Evolutionary conservation across 1,140 invertebrate species (phyloP).

Genomic region (Pollicipes pollicipes): DNA sequence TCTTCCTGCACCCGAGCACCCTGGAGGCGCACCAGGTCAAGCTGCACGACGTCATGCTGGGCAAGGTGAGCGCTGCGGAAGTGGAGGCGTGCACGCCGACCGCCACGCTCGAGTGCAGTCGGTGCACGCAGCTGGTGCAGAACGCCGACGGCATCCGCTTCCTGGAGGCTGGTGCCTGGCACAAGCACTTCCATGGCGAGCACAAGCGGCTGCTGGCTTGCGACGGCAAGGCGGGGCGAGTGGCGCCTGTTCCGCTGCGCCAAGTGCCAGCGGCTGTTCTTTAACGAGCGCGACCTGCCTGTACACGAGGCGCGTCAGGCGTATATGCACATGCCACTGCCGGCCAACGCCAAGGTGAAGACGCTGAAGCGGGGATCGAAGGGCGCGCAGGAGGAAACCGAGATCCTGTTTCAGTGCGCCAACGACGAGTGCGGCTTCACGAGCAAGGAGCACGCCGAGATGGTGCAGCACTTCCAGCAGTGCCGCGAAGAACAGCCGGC

Average conservation of each 20-base stretch:
- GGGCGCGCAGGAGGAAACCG: background rate
- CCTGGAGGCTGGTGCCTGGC: background rate
- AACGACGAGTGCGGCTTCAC: background rate
- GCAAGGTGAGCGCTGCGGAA: background rate
- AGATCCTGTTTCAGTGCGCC: background rate
- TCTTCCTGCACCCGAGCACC: background rate
- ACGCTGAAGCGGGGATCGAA: background rate
- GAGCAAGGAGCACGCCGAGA: background rate
- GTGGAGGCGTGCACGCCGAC: background rate
- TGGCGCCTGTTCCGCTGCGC: background rate
- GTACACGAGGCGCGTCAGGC: background rate
- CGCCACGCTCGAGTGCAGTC: background rate
- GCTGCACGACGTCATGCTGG: background rate
- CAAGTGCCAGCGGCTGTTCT: background rate
- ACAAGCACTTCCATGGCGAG: background rate
- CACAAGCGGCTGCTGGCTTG: background rate
- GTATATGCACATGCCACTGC: background rate
- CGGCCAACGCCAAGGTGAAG: background rate
- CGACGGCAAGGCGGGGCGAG: background rate
- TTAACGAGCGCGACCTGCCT: background rate
- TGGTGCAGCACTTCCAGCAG: background rate
- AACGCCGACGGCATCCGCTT: background rate
- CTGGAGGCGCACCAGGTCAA: background rate
- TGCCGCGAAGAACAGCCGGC: background rate
- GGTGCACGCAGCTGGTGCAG: background rate